Conservation (phyloP, 2,113 vertebrate species). For the Oryzias melastigma region DNA sequence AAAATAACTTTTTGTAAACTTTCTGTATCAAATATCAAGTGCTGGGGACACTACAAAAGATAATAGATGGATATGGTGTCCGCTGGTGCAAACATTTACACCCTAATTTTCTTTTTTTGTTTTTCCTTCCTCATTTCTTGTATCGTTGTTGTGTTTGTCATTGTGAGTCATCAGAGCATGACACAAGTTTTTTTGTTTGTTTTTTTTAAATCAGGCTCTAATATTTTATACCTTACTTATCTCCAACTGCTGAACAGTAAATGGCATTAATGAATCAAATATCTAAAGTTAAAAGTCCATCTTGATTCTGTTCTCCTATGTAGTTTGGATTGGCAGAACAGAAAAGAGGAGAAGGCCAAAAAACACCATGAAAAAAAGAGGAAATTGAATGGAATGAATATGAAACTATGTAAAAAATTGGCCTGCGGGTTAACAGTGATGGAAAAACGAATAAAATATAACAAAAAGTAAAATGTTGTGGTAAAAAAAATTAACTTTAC, state of each 20-base stretch:
- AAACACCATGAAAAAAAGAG: conserved; percentile 2
- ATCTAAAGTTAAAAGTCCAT: too few species aligned
- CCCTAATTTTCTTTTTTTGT: conserved; percentile 1
- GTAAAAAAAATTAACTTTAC: background rate
- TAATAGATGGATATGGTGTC: conserved; percentile 22
- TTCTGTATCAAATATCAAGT: conserved; percentile 4
- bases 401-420: conserved; percentile 34
- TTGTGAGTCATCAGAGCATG: conserved; percentile 1
- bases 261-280: too few species aligned
- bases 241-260: too few species aligned
- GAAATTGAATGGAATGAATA: background rate
- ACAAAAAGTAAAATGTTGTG: conserved; percentile 18
- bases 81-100: conserved; percentile 14
- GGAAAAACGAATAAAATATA: background rate
- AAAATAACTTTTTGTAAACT: conserved; percentile 37
- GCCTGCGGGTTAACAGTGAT: conserved; percentile 7
- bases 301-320: too few species aligned
- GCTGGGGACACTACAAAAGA: conserved; percentile 9
- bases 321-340: background rate
- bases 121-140: background rate
- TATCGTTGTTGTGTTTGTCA: conserved; percentile 5
- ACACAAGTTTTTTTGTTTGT: conserved; percentile 3
- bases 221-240: conserved; percentile 8
- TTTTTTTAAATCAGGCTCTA: background rate
- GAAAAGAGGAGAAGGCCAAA: conserved; percentile 17